Evolutionary conservation across 1,140 invertebrate genomes (phyloP).

Genomic region (Drosophila watanabei): DNA sequence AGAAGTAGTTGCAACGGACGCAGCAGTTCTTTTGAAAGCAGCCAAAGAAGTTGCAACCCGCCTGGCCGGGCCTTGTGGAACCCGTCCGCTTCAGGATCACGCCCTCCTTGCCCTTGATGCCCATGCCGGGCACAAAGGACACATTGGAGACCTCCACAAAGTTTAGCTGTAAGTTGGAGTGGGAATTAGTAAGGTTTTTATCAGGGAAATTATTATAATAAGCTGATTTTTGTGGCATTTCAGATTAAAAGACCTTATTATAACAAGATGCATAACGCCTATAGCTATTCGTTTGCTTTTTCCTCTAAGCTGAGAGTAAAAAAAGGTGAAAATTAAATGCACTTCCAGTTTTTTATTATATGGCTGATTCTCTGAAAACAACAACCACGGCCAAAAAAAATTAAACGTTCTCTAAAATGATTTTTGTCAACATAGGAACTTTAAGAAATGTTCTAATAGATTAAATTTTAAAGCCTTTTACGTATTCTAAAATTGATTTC

Average conservation of each 20-base stretch:
- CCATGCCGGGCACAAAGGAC: slow-evolving; percentile 94
- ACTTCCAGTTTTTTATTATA: too few relatives aligned
- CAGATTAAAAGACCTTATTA: background rate
- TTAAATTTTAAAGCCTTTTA: too few relatives aligned
- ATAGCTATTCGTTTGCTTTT: too few relatives aligned
- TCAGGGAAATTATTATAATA: background rate
- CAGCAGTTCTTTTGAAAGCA: slow-evolving; percentile 89
- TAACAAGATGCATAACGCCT: background rate
- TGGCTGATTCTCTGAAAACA: too few relatives aligned
- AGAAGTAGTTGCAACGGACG: slow-evolving; percentile 91
- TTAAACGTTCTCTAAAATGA: too few relatives aligned
- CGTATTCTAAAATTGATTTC: too few relatives aligned
- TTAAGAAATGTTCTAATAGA: too few relatives aligned
- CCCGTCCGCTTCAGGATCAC: slow-evolving; percentile 95
- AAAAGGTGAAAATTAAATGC: background rate
- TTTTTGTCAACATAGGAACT: too few relatives aligned
- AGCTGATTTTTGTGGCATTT: background rate
- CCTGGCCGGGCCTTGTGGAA: slow-evolving; percentile 90
- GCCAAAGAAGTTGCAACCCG: slow-evolving; percentile 91
- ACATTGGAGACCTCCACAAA: slow-evolving; percentile 96
- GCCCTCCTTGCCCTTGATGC: slow-evolving; percentile 95
- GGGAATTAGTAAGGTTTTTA: background rate
- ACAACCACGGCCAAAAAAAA: too few relatives aligned
- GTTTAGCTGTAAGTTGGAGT: slow-evolving; percentile 88
- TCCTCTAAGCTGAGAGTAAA: background rate